Conservation (phyloP, 2,888 invertebrate genomes). For the Meandrusa payeni region DNA sequence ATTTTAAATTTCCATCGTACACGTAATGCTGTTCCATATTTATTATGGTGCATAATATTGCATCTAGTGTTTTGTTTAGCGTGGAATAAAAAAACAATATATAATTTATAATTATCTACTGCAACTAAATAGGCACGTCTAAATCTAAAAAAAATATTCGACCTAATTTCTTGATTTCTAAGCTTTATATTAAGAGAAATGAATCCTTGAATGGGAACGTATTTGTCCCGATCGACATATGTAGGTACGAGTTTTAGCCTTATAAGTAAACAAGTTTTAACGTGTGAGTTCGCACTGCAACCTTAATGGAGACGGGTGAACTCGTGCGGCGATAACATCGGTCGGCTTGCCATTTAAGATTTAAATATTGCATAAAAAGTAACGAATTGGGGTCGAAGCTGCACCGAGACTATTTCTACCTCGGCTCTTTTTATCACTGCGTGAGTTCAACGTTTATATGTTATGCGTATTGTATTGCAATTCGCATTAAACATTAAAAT, state of each 20-base stretch:
- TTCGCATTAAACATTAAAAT: slow-evolving; percentile 43
- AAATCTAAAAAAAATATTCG: too few relatives aligned
- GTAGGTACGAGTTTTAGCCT: slow-evolving; percentile 59
- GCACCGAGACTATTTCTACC: slow-evolving; percentile 27
- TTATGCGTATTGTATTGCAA: slow-evolving; percentile 37
- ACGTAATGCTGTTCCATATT: slow-evolving; percentile 26
- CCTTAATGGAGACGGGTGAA: slow-evolving; percentile 57
- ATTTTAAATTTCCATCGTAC: slow-evolving; percentile 32
- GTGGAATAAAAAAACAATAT: too few relatives aligned
- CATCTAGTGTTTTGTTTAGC: slow-evolving; percentile 8
- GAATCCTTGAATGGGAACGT: slow-evolving; percentile 64
- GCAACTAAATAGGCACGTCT: too few relatives aligned
- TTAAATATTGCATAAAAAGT: slow-evolving; percentile 44
- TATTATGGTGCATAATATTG: slow-evolving; percentile 20
- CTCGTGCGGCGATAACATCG: slow-evolving; percentile 40
- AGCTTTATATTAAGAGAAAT: slow-evolving; percentile 43
- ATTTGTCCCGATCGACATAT: slow-evolving; percentile 57
- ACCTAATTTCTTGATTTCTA: slow-evolving; percentile 41
- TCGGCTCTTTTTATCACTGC: slow-evolving; percentile 29
- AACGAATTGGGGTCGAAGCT: slow-evolving; percentile 36
- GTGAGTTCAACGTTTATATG: slow-evolving; percentile 41
- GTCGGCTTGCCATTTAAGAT: slow-evolving; percentile 43
- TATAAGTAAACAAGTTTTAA: slow-evolving; percentile 74
- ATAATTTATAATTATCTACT: too few relatives aligned
- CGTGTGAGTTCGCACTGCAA: slow-evolving; percentile 65